Evolutionary conservation across 2,113 vertebrate species (phyloP), one percentile per base, ranked within the genome.

Genomic region (Pionites leucogaster): DNA sequence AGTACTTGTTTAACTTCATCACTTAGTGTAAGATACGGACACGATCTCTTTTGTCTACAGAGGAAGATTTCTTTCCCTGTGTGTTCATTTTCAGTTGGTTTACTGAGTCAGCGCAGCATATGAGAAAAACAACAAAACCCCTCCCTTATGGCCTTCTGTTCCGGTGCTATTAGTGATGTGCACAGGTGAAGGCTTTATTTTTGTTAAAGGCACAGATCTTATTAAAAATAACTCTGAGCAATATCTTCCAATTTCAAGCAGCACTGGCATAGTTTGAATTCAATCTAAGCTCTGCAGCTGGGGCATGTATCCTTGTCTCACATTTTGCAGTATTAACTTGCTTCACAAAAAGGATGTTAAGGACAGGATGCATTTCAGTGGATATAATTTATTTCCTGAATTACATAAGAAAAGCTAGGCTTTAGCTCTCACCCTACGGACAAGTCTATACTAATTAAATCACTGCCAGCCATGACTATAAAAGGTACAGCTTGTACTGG

Each of bases 251-350:
- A 52, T 83, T 94, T 49, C 3, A 6, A 91, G 52, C 64, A 72
- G 57, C 31, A 11, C 31, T 57, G 65, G 31, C 47, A 92, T 68
- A 76, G 77, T 42, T n/a, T 53, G 55, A 88, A 95, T 92, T 81
- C 69, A 94, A 79, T 84, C 74, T 82, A 49, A 82, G 72, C 50
- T 89, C 82, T 95, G 86, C 83, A 97, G 88, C 86, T 84, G 86
- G 12, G 49, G 31, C 35, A 25, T 22, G 6, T 27, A 78, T 49
- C 27, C 50, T 64, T 82, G 75, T 62, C 41, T 90, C 77, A 85
- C 35, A 65, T 63, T 80, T 72, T 62, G 6, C 65, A 82, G 27
- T 57, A 72, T 78, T 94, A 92, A 77, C 86, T 49, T 78, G 53
- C 31, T 65, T 71, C 79, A 53, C 52, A 63, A 64, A 92, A 84